Conservation (phyloP, 2,113 vertebrate genomes). For the Cavia aperea region DNA sequence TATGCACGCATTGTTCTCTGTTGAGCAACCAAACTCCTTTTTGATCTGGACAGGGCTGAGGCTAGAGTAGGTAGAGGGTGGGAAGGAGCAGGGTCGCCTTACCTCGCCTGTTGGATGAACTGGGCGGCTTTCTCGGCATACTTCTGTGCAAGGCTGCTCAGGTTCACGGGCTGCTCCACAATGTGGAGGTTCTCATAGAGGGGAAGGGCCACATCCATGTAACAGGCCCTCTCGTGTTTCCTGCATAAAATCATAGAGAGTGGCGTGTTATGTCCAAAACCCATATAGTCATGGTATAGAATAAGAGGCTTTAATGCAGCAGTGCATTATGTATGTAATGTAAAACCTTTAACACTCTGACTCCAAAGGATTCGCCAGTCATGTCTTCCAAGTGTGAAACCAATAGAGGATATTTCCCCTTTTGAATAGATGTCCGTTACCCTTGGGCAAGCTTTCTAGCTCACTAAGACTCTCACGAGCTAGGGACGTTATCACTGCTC, state of each 20-base stretch:
- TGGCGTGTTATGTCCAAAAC: fast-evolving
- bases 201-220: slow-evolving; percentile 84
- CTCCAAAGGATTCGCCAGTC: background rate
- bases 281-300: fast-evolving
- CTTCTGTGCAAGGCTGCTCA: slow-evolving; percentile 78
- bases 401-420: fast-evolving
- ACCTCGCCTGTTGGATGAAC: slow-evolving; percentile 87
- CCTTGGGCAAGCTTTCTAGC: background rate
- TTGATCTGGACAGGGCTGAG: fast-evolving
- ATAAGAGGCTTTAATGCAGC: background rate
- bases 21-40: too few species aligned
- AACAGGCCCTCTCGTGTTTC: slow-evolving; percentile 75
- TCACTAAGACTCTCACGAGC: background rate
- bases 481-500: fast-evolving
- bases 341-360: background rate
- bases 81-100: background rate
- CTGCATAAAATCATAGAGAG: slow-evolving; percentile 13
- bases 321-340: fast-evolving
- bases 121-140: slow-evolving; percentile 77
- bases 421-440: background rate
- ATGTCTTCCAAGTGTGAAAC: background rate
- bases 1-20: fast-evolving
- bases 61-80: fast-evolving
- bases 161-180: slow-evolving; percentile 87
- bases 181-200: slow-evolving; percentile 87